Conservation (phyloP, 2,888 invertebrate species). For the Coenonympha arcania region DNA sequence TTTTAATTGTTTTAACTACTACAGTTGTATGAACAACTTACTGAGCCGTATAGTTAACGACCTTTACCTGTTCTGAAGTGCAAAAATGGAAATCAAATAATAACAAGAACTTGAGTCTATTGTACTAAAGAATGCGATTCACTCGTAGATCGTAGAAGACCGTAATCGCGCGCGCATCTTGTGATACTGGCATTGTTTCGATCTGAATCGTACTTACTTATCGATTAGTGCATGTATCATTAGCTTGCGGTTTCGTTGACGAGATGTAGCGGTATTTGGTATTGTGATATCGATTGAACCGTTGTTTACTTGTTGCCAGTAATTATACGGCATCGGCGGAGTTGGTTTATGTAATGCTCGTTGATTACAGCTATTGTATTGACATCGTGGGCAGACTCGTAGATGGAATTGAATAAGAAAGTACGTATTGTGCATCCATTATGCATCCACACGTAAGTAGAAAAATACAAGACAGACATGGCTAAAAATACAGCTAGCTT, state of each 20-base stretch:
- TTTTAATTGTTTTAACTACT: too few relatives aligned
- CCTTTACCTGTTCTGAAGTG: too few relatives aligned
- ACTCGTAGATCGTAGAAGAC: slow-evolving; percentile 17
- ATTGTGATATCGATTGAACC: background rate
- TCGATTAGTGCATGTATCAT: slow-evolving; percentile 28
- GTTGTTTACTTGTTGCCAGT: background rate
- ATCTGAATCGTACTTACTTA: slow-evolving; percentile 30
- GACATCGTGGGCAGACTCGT: too few relatives aligned
- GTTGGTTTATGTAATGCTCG: background rate
- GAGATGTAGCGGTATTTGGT: slow-evolving; percentile 30
- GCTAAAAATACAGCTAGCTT: too few relatives aligned
- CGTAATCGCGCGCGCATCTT: slow-evolving; percentile 29
- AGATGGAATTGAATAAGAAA: too few relatives aligned
- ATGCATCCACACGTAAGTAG: too few relatives aligned
- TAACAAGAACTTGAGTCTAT: background rate
- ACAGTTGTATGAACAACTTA: too few relatives aligned
- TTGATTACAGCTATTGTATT: too few relatives aligned
- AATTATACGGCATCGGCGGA: background rate
- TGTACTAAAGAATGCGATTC: slow-evolving; percentile 5
- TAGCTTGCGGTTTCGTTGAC: slow-evolving; percentile 11
- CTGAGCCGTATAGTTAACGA: too few relatives aligned
- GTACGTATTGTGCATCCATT: too few relatives aligned
- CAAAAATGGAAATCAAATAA: background rate
- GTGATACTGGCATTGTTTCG: slow-evolving; percentile 31
- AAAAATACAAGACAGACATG: too few relatives aligned